These are phyloP conservation scores for Tringa solitaria DNA, from an alignment of 2,113 vertebrate genomes.

Conservation along the genomic window DNA sequence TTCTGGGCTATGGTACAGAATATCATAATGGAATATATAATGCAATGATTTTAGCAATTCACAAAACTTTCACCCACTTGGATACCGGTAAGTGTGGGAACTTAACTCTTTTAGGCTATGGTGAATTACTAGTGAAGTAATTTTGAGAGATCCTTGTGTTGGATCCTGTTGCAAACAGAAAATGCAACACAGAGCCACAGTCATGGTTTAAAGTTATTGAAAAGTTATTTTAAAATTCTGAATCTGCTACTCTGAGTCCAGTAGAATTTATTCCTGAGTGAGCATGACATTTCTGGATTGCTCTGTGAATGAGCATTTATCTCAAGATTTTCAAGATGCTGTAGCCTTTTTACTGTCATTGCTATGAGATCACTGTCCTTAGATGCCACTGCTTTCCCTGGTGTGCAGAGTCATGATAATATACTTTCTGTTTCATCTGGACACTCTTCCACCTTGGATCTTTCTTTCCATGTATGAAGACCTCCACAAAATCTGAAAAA, in stretches of 20 bases:
- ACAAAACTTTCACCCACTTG: not conserved
- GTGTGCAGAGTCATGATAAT: not conserved
- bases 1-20: not conserved
- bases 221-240: not conserved
- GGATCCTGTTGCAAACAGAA: not conserved
- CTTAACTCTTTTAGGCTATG: not conserved
- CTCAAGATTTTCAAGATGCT: not conserved
- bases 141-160: not conserved
- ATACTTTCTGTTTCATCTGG: not conserved
- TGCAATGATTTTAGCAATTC: not conserved
- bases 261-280: not conserved
- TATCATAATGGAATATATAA: no score
- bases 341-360: not conserved
- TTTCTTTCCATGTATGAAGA: not conserved
- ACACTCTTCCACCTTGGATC: not conserved
- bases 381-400: not conserved
- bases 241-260: not conserved
- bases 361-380: not conserved
- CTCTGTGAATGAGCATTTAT: not conserved
- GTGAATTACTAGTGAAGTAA: not conserved
- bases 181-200: not conserved
- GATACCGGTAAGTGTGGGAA: not conserved
- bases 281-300: not conserved
- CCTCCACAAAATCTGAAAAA: not conserved
- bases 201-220: not conserved